Percentiles rank a stretch among this genome's conserved stretches.
These are phyloP conservation scores for Perca schrenkii DNA, from an alignment of 2,113 vertebrate genomes.

Conservation along the genomic window DNA sequence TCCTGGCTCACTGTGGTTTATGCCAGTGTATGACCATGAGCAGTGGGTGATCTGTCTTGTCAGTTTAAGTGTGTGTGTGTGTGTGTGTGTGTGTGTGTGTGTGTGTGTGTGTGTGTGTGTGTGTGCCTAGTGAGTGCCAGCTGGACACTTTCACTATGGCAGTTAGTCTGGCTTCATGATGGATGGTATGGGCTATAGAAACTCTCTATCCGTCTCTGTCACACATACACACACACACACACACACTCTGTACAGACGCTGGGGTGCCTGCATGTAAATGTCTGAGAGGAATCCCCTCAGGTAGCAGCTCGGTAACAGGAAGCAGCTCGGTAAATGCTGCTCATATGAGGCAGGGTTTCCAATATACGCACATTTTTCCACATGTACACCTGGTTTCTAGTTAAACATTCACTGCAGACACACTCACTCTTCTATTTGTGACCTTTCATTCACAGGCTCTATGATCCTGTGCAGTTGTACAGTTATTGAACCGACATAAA, in stretches of 20 bases:
- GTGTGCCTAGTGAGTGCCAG: conserved; percentile 58
- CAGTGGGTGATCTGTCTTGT: conserved; percentile 77
- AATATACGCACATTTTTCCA: conserved; percentile 19
- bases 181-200: conserved; percentile 66
- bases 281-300: conserved; percentile 41
- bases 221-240: conserved; percentile 15
- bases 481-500: conserved; percentile 53
- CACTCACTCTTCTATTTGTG: conserved; percentile 20
- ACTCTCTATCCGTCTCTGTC: conserved; percentile 37
- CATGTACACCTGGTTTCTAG: conserved; percentile 3
- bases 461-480: conserved; percentile 25
- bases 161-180: conserved; percentile 76
- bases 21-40: conserved; percentile 57
- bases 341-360: conserved; percentile 17
- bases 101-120: conserved; percentile 36
- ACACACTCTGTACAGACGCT: conserved; percentile 20
- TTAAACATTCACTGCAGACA: not conserved
- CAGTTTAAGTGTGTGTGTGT: conserved; percentile 48
- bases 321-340: conserved; percentile 33
- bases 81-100: conserved; percentile 22
- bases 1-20: conserved; percentile 55
- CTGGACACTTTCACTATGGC: conserved; percentile 75
- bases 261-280: conserved; percentile 61
- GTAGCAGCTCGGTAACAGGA: conserved; percentile 36
- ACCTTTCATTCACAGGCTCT: conserved; percentile 32